These are phyloP conservation scores for Takifugu rubripes DNA, from an alignment of 2,797 vertebrate species.

Conservation along the genomic window DNA sequence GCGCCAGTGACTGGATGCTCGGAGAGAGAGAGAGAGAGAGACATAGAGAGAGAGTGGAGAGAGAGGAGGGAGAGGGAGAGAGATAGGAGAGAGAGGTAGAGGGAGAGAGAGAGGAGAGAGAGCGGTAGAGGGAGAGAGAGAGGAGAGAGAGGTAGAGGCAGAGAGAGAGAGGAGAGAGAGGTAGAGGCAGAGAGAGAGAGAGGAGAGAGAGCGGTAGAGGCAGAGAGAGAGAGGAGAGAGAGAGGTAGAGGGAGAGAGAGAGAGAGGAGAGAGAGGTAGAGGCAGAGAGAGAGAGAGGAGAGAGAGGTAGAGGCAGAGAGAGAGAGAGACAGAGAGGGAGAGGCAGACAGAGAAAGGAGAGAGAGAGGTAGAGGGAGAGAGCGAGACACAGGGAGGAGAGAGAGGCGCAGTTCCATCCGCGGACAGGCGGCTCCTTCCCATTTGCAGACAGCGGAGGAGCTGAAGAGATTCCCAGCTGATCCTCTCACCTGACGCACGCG, in stretches of 20 bases:
- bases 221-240: no score
- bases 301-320: no score
- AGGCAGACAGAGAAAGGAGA: no score
- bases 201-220: no score
- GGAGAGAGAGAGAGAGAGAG: slow-evolving; percentile 28
- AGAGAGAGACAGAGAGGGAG: no score
- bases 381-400: slow-evolving; percentile 10
- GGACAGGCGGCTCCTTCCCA: slow-evolving; percentile 21
- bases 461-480: slow-evolving; percentile 40
- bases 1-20: slow-evolving; percentile 70
- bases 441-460: slow-evolving; percentile 37
- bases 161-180: slow-evolving; percentile 1
- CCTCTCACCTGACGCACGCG: slow-evolving; percentile 61
- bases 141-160: no score
- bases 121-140: no score
- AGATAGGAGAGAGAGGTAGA: no score
- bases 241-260: slow-evolving; percentile 13
- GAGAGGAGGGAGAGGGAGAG: no score
- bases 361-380: no score
- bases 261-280: slow-evolving; percentile 13
- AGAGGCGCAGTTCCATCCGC: slow-evolving; percentile 17
- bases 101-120: no score
- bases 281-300: neutral
- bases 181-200: no score
- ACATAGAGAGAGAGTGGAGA: neutral